Evolutionary conservation across 2,888 invertebrate species (phyloP).

Genomic region (Dryobotodes eremita): DNA sequence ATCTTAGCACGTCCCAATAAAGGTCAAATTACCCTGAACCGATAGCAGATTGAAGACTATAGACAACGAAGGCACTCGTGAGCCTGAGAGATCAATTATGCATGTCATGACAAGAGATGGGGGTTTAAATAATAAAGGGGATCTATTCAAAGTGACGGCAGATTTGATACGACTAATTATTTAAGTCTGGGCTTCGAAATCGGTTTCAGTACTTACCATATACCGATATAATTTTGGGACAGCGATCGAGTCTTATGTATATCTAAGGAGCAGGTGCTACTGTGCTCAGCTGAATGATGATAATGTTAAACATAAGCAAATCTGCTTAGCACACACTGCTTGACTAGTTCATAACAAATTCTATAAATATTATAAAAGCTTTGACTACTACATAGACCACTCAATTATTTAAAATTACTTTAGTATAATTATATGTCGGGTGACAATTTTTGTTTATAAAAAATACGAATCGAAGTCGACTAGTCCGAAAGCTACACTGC

Average conservation of each 20-base stretch:
- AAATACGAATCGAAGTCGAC: not conserved
- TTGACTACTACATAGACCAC: not conserved
- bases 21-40: constrained; percentile 58
- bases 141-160: constrained; percentile 67
- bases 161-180: constrained; percentile 73
- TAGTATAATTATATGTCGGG: not conserved
- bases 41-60: constrained; percentile 33
- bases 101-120: constrained; percentile 76
- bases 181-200: constrained; percentile 55
- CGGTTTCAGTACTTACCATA: constrained; percentile 27
- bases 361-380: constrained; percentile 4
- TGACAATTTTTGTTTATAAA: not conserved
- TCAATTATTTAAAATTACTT: not conserved
- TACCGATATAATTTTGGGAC: not conserved
- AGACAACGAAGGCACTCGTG: constrained; percentile 71
- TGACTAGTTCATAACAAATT: not conserved
- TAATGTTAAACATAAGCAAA: not conserved
- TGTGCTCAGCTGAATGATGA: too few species aligned
- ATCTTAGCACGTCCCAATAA: constrained; percentile 52
- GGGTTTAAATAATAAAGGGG: constrained; percentile 77
- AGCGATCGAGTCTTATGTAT: not conserved
- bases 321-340: not conserved
- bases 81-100: constrained; percentile 80
- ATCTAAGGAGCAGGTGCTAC: not conserved
- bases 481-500: not conserved